These are phyloP conservation scores for Homarus americanus DNA, from an alignment of 1,140 invertebrate species.

Conservation along the genomic window DNA sequence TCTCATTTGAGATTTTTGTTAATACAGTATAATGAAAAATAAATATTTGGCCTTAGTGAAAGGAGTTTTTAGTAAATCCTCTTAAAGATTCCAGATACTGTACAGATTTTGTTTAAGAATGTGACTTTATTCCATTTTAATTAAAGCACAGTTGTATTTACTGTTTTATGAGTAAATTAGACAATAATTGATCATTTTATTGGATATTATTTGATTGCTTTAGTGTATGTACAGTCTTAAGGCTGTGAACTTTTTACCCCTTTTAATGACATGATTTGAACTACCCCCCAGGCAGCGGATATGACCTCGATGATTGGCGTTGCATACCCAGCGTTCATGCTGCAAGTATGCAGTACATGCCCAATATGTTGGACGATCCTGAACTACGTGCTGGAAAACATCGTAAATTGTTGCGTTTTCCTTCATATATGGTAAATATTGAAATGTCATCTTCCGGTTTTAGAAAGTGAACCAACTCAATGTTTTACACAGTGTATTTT, in stretches of 20 bases:
- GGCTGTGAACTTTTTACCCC: not conserved
- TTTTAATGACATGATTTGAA: not conserved
- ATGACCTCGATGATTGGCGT: constrained; percentile 77
- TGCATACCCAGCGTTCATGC: constrained; percentile 1
- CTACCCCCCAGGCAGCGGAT: constrained; percentile 76
- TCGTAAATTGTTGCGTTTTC: constrained; percentile 94
- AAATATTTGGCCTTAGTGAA: too few relatives aligned
- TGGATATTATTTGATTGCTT: too few relatives aligned
- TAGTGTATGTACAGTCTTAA: too few relatives aligned
- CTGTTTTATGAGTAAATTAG: not conserved
- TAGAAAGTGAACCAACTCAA: too few relatives aligned
- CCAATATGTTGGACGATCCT: constrained; percentile 95
- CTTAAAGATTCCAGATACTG: too few relatives aligned
- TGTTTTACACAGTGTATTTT: too few relatives aligned
- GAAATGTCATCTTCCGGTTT: too few relatives aligned
- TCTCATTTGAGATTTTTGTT: too few relatives aligned
- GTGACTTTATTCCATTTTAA: too few relatives aligned
- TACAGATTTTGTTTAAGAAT: too few relatives aligned
- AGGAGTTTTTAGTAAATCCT: too few relatives aligned
- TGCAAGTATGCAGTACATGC: constrained; percentile 83
- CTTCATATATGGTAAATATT: constrained; percentile 89
- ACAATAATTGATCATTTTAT: not conserved
- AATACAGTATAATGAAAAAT: too few relatives aligned
- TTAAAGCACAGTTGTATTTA: not conserved
- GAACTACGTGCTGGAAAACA: constrained; percentile 97